Base-by-base conservation (phyloP, 2,113 vertebrate genomes). In the Eulemur macaco region DNA sequence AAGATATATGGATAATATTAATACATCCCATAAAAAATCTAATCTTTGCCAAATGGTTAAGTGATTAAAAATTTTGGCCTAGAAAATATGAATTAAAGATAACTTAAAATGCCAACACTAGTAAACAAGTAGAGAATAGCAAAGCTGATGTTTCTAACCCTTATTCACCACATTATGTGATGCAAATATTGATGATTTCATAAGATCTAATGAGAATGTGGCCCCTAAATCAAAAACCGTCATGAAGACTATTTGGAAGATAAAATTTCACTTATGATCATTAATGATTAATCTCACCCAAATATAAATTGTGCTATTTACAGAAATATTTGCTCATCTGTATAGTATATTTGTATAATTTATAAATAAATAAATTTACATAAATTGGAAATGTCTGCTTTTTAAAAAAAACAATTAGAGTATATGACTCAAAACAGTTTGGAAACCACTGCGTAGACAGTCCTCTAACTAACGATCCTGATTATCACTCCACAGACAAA, bases 31-130 rank as follows among this genome's bases (percentile, higher is more conserved):
- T 94, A 45, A 83, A 95, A 89, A 58, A 73, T 54, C 60, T 93
- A 97, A 98, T 96, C 83, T 86, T 93, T 78, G 31, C 68, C 86
- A 93, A 98, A 97, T 89, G 68, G 95, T 87, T 95, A 96, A 93
- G 60, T 91, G 88, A 95, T 96, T 96, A 97, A 97, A 93, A 97
- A 91, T 95, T 95, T 80, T 94, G 39, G n/a, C 91, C 80, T 50
- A 93, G 76, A 93, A 98, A 94, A 94, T 87, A 85, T 85, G 85
- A 95, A 96, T 93, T 86, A 93, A 80, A 94, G 93, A 69, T 68
- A 93, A 91, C 66, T 80, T 86, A 8, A 76, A 96, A 89, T 88
- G 54, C 63, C 68, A 84, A 60, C 56, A 45, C 37, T 86, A 76
- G 78, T 94, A 93, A 97, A 93, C 73, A 95, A 94, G 29, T 27